Base-by-base conservation (phyloP, 2,797 vertebrate species). In the Schizopygopsis pylzovi region DNA sequence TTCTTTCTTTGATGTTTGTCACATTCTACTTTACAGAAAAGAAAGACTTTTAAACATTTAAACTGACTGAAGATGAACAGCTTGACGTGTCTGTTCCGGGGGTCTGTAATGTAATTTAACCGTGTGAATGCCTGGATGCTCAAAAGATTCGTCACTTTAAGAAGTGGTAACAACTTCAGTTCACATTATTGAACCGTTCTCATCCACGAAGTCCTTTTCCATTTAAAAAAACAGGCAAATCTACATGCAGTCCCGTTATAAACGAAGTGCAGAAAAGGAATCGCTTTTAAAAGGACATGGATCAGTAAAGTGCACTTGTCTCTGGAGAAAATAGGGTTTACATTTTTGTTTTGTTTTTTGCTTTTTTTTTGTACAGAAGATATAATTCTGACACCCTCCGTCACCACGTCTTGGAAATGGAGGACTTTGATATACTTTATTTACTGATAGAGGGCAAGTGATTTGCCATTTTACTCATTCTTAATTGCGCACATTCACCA, bases 221-320 rank as follows among this genome's bases (percentile, higher is more conserved):
- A 61, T 43, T 61, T 28, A 20, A 25, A 43, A 33, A 75, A 33
- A 13, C 63, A 16, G 37, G 33, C 65, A 25, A 70, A 52, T 25
- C 45, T 49, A 20, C 54, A 47, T n/a, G 22, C 37, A 18, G n/a
- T 83, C 45, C 37, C 61, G 8, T 59, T 52, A 41, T 16, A 28
- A 16, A 16, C 65, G 9, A 8, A 41, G 25, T 25, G 59, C 43
- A 63, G 49, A 81, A 61, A 52, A 71, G 11, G 10, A 72, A 75
- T 70, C 71, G 72, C 65, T 82, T 56, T 63, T 10, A 61, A 49
- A 52, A 33, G 43, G 67, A 81, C 78, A 56, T 13, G 67, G 65
- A 43, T 81, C 84, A 80, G 81, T 87, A 84, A 89, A 90, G 88
- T 87, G 88, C 90, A 90, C 89, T 90, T 90, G 84, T 85, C 86